Percentiles rank a stretch among this genome's conserved stretches.
These are phyloP conservation scores for Gallirallus australis DNA, from an alignment of 2,797 vertebrate species.

Conservation along the genomic window DNA sequence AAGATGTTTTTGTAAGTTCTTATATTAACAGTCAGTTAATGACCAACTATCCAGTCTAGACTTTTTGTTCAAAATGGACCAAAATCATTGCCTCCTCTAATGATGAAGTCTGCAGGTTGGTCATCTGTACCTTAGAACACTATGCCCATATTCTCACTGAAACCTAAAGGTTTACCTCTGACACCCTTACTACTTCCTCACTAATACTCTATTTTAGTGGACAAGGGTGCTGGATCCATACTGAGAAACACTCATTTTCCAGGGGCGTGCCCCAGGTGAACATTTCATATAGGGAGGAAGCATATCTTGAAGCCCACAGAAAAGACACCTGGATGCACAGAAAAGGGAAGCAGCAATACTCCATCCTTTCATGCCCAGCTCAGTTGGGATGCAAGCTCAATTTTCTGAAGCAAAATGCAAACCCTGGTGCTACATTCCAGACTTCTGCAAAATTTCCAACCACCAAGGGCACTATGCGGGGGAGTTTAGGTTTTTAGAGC, in stretches of 20 bases:
- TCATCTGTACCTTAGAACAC: not conserved
- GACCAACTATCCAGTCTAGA: not conserved
- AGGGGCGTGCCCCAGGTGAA: not conserved
- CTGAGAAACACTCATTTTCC: not conserved
- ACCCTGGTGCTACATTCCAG: not conserved
- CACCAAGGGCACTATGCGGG: not conserved
- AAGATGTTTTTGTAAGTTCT: constrained; percentile 18
- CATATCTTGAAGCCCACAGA: not conserved
- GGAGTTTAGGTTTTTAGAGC: not conserved
- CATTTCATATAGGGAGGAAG: not conserved
- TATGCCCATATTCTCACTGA: not conserved
- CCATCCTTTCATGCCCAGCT: not conserved
- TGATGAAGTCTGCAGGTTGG: not conserved
- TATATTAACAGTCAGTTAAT: constrained; percentile 24
- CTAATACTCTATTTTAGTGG: not conserved
- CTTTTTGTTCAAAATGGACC: not conserved
- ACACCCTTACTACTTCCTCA: not conserved
- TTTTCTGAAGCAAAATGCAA: not conserved
- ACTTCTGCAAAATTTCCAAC: not conserved
- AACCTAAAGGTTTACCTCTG: not conserved
- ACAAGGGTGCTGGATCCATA: not conserved
- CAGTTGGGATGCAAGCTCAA: not conserved
- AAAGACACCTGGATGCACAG: not conserved
- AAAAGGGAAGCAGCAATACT: not conserved
- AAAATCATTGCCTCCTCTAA: not conserved